Percentiles rank a stretch among this genome's conserved stretches.
phyloP scores from a whole-genome alignment of 2,113 vertebrate genomes.

The Microcebus jonahi region DNA sequence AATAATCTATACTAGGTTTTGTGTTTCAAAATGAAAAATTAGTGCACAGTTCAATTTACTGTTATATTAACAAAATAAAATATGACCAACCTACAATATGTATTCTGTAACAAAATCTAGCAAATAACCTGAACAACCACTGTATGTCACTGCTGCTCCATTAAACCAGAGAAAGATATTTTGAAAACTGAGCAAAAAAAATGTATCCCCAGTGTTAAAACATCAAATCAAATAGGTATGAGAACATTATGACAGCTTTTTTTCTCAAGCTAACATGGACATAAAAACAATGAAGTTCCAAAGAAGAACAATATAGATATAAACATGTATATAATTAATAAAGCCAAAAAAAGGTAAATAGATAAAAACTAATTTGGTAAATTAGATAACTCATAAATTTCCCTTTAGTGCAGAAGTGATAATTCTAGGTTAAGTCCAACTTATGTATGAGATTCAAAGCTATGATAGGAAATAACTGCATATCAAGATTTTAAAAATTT shows the following conservation, averaged over 20 bases:
- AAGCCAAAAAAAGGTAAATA: conserved; percentile 21
- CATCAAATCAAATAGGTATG: conserved; percentile 5
- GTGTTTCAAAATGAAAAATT: conserved; percentile 36
- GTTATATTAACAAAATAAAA: conserved; percentile 16
- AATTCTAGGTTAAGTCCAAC: conserved; percentile 9
- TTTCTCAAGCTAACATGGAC: not conserved
- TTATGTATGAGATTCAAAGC: not conserved
- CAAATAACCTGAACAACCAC: conserved; percentile 75
- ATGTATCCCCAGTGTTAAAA: not conserved
- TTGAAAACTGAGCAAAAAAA: not conserved
- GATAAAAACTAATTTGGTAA: not conserved
- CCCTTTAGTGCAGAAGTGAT: not conserved
- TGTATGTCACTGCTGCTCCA: conserved; percentile 82
- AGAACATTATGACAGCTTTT: not conserved
- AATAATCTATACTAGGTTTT: conserved; percentile 6
- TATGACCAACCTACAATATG: not conserved
- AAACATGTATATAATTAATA: not conserved
- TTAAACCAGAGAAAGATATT: conserved; percentile 33
- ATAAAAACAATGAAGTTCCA: conserved; percentile 7
- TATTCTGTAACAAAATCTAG: conserved; percentile 36
- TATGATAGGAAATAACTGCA: not conserved
- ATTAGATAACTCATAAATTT: not conserved
- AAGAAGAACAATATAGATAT: not conserved
- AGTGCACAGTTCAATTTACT: not conserved
- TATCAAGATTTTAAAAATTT: not conserved